phyloP scores from a whole-genome alignment of 2,888 invertebrate genomes.

The Trachelus stipa region DNA sequence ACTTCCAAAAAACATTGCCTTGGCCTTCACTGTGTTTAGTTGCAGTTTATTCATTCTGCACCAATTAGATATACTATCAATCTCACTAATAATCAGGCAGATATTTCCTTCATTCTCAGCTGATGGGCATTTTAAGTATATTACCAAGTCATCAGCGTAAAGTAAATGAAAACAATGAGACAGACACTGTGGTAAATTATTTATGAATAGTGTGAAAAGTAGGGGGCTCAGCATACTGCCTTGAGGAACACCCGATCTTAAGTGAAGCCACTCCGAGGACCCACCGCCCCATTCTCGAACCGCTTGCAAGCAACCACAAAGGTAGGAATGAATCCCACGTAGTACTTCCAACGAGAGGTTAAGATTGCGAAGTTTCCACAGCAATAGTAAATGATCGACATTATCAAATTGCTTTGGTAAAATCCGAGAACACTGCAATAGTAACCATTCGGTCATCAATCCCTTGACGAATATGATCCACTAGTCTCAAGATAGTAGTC shows the following conservation, averaged over 20 bases:
- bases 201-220: constrained; percentile 11
- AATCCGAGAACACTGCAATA: constrained; percentile 1
- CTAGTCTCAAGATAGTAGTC: constrained; percentile 4
- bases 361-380: background rate
- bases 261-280: background rate
- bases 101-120: background rate
- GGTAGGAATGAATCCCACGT: constrained; percentile 3
- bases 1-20: too few relatives aligned
- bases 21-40: too few relatives aligned
- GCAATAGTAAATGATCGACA: background rate
- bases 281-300: background rate
- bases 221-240: constrained; percentile 27
- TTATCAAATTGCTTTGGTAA: constrained; percentile 6
- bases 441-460: constrained; percentile 4
- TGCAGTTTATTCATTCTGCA: background rate
- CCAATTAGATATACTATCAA: background rate
- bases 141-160: constrained; percentile 14
- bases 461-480: constrained; percentile 8
- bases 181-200: background rate
- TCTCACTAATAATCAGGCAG: background rate
- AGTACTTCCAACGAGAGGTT: background rate
- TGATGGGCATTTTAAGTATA: background rate
- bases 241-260: constrained; percentile 25
- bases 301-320: constrained; percentile 9
- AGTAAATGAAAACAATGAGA: background rate